Evolutionary conservation across 2,888 invertebrate genomes (phyloP), one percentile per base, ranked within the genome.

Genomic region (Lepeophtheirus nordmannii): DNA sequence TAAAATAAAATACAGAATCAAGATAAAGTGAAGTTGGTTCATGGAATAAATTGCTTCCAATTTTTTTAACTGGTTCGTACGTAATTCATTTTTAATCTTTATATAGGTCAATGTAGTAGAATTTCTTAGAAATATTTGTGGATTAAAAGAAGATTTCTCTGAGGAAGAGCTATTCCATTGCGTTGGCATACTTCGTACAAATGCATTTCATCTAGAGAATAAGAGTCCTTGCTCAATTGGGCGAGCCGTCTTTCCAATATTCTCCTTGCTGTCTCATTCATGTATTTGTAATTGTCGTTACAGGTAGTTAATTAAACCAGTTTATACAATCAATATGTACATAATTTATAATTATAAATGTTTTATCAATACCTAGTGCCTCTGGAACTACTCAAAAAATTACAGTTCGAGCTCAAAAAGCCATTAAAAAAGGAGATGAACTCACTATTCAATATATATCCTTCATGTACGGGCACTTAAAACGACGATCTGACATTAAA

Each of bases 371-470:
- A n/a, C 8, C 5, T 17, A 46, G 53, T 46, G 53, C 53, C 2
- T 46, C 53, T 17, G 53, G 53, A 8, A 14, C n/a, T 12, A 38
- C 41, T 20, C 63, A 63, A 46, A 20, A 17, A 37, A 61, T 63
- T 9, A 63, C 20, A 23, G 56, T 63, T 10, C 22, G 63, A 10
- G 63, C 63, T 46, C 63, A 63, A 22, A 23, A 14, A 17, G 53
- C 20, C 7, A 63, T 63, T 56, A 46, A 22, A 17, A 23, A 17
- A 56, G 63, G 56, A 9, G 22, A 46, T 2, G 56, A 63, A 17
- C 41, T 63, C 56, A 63, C 63, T 37, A 63, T 63, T 23, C 63
- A 63, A 56, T 63, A 63, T 23, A n/a, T 63, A 8, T 63, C 63
- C 56, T 46, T 63, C 9, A 63, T 63, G 63, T 56, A 30, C 53